Evolutionary conservation across 2,797 vertebrate species (phyloP).

Genomic region (Phyllotis vaccarum): DNA sequence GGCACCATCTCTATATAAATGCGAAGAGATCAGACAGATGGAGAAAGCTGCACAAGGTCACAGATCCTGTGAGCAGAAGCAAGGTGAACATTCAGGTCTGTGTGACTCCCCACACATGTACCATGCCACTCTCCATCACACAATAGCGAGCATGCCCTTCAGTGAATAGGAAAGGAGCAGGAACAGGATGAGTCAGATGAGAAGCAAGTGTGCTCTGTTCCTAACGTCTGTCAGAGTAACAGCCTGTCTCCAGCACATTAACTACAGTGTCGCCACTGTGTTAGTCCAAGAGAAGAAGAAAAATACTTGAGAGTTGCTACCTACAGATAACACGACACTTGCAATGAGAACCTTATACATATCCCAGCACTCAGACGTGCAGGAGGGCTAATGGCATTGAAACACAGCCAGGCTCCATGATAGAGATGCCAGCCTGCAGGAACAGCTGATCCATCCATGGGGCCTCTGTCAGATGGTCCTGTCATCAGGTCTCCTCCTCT

Average conservation of each 20-base stretch:
- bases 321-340: conserved; percentile 71
- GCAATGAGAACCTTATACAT: conserved; percentile 72
- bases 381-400: conserved; percentile 84
- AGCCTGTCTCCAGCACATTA: neutral
- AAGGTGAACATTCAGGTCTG: neutral
- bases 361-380: conserved; percentile 78
- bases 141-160: neutral
- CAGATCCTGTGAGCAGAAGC: neutral
- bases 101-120: neutral
- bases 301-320: conserved; percentile 59
- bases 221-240: neutral
- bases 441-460: neutral
- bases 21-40: neutral
- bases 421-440: conserved; percentile 49
- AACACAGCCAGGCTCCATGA: conserved; percentile 78
- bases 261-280: neutral
- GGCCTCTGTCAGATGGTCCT: conserved; percentile 47
- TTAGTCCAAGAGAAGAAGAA: conserved; percentile 25
- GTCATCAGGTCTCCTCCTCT: neutral
- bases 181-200: neutral
- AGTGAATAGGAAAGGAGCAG: neutral
- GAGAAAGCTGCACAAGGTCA: neutral
- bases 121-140: neutral
- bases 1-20: neutral
- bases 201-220: neutral